Percentiles rank a stretch among this genome's conserved stretches.
Conservation (phyloP, 2,888 invertebrate species). For the Ametastegia equiseti region DNA sequence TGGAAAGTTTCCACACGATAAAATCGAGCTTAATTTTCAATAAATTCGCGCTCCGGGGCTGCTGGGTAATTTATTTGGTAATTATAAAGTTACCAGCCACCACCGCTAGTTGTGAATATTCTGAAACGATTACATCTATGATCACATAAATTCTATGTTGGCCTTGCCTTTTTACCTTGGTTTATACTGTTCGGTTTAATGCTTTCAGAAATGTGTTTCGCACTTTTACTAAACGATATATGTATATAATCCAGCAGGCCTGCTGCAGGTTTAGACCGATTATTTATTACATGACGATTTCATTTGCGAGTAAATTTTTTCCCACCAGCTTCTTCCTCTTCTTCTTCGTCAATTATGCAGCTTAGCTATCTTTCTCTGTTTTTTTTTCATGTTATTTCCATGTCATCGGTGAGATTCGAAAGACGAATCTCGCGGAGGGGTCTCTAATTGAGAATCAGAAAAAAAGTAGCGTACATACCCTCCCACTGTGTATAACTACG, state of each 20-base stretch:
- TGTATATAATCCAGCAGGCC: slow-evolving; percentile 24
- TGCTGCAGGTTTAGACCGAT: not conserved
- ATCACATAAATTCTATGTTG: slow-evolving; percentile 67
- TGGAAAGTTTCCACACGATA: slow-evolving; percentile 73
- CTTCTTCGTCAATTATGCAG: not conserved
- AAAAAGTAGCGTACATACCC: not conserved
- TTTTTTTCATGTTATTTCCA: too few relatives aligned
- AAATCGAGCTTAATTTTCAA: slow-evolving; percentile 73
- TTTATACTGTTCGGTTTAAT: slow-evolving; percentile 45
- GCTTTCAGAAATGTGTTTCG: slow-evolving; percentile 51
- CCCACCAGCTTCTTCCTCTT: too few relatives aligned
- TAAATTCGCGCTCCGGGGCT: slow-evolving; percentile 64
- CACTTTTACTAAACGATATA: slow-evolving; percentile 51
- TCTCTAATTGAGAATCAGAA: not conserved
- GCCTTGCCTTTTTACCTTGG: slow-evolving; percentile 53
- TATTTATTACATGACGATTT: slow-evolving; percentile 12
- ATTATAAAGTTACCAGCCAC: slow-evolving; percentile 70
- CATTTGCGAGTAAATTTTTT: not conserved
- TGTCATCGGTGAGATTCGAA: not conserved
- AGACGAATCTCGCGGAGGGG: not conserved
- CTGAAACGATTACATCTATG: slow-evolving; percentile 71
- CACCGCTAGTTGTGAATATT: slow-evolving; percentile 71
- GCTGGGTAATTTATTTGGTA: slow-evolving; percentile 70
- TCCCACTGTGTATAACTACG: not conserved
- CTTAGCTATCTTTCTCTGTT: not conserved